Evolutionary conservation across 2,888 invertebrate species (phyloP), one percentile per base, ranked within the genome.

Genomic region (Ectemnius lituratus): DNA sequence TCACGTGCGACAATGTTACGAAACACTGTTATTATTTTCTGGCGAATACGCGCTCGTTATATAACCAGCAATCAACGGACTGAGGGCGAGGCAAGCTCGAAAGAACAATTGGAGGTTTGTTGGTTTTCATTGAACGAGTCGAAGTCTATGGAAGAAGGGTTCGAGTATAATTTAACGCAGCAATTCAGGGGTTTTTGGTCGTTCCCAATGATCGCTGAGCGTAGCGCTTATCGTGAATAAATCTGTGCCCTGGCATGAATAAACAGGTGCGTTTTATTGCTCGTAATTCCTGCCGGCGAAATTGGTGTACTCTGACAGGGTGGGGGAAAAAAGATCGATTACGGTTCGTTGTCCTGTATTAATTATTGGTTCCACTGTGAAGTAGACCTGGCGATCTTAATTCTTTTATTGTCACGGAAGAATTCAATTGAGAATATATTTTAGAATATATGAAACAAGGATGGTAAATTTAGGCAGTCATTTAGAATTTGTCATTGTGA

Each of bases 381-480:
- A 72, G 70, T 60, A 6, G 28, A 37, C 70, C 76, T 73, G 62
- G 63, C n/a, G 67, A 67, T 64, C 67, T 73, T 78, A 80, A 81
- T 79, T 78, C 78, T 75, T 77, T 82, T 81, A 84, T 81, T 83
- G 82, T 85, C 85, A 86, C 84, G 81, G 82, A 6, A 37, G 37
- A 85, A 81, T 83, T 81, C 84, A 84, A 85, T 87, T 87, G 85
- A 85, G 81, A 83, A 87, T 82, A 73, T 62, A 73, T 70, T 18
- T 23, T 23, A 3, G 1, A 23, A 23, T 4, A 37, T 37, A 8
- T 37, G 4, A 8, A 37, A 11, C 8, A 11, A 11, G 1, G 5
- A 2, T 37, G 37, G 37, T 6, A 37, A 37, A 11, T 37, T 8
- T 37, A 23, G 37, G 1, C 37, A 37, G 6, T 37, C 4, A 37